phyloP scores from a whole-genome alignment of 2,888 invertebrate species.

The Drosophila prolongata region DNA sequence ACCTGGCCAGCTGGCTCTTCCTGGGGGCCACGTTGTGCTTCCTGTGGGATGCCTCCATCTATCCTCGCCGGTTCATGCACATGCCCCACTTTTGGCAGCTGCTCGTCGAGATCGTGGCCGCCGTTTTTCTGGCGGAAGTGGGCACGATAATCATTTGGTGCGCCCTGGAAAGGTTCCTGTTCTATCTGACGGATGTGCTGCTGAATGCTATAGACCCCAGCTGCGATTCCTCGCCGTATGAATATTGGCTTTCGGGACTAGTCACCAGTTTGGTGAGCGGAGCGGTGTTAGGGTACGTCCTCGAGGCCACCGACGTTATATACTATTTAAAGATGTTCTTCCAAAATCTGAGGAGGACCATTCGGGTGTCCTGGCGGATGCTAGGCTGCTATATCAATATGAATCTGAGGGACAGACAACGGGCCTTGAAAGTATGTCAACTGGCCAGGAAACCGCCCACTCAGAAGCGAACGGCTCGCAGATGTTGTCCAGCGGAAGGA shows the following conservation, averaged over 20 bases:
- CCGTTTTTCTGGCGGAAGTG: slow-evolving; percentile 67
- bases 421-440: slow-evolving; percentile 41
- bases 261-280: slow-evolving; percentile 23
- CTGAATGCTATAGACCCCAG: slow-evolving; percentile 9
- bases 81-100: slow-evolving; percentile 60
- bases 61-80: slow-evolving; percentile 71
- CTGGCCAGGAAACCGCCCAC: slow-evolving; percentile 6
- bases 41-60: slow-evolving; percentile 64
- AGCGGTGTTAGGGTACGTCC: slow-evolving; percentile 38
- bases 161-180: slow-evolving; percentile 57
- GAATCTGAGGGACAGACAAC: slow-evolving; percentile 20
- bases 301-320: slow-evolving; percentile 47
- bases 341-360: background rate
- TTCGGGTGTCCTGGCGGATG: background rate
- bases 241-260: slow-evolving; percentile 21
- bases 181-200: slow-evolving; percentile 1
- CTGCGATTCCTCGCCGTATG: slow-evolving; percentile 6
- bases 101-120: slow-evolving; percentile 57
- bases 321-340: background rate
- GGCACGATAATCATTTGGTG: slow-evolving; percentile 74
- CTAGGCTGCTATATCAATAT: slow-evolving; percentile 25
- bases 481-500: background rate
- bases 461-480: background rate
- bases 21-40: slow-evolving; percentile 62
- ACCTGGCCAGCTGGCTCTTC: slow-evolving; percentile 73